These are phyloP conservation scores for Tetragnatha montana DNA, from an alignment of 2,888 invertebrate species.

Conservation along the genomic window DNA sequence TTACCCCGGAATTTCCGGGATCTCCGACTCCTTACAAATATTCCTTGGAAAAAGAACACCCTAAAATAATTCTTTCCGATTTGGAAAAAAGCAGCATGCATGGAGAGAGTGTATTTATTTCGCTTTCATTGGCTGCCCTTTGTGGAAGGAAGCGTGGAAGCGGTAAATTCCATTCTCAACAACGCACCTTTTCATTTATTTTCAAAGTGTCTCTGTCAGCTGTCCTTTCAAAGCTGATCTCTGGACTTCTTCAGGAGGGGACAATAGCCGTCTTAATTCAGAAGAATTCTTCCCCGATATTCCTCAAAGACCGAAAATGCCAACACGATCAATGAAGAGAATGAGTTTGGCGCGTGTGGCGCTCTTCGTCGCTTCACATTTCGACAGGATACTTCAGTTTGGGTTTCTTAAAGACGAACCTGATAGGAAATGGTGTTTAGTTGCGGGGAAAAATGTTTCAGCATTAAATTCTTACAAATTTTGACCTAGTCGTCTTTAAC, in stretches of 20 bases:
- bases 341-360: too few relatives aligned
- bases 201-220: slow-evolving; percentile 65
- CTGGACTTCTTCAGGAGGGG: slow-evolving; percentile 45
- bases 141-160: slow-evolving; percentile 48
- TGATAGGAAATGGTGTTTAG: too few relatives aligned
- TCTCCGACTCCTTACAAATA: not conserved
- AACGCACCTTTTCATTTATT: slow-evolving; percentile 60
- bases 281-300: slow-evolving; percentile 29
- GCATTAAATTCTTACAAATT: too few relatives aligned
- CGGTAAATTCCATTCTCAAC: slow-evolving; percentile 57
- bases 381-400: too few relatives aligned
- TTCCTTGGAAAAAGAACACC: slow-evolving; percentile 9
- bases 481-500: too few relatives aligned
- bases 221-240: slow-evolving; percentile 52
- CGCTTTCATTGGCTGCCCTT: slow-evolving; percentile 36
- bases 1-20: slow-evolving; percentile 6
- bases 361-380: too few relatives aligned
- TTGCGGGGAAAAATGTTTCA: too few relatives aligned
- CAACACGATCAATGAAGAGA: too few relatives aligned
- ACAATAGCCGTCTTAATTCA: slow-evolving; percentile 59
- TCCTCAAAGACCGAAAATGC: too few relatives aligned
- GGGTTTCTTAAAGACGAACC: too few relatives aligned
- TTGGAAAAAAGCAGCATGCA: not conserved
- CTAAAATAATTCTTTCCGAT: not conserved
- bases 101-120: slow-evolving; percentile 1